Evolutionary conservation across 2,888 invertebrate genomes (phyloP).

Genomic region (Pachycephus smyrnensis): DNA sequence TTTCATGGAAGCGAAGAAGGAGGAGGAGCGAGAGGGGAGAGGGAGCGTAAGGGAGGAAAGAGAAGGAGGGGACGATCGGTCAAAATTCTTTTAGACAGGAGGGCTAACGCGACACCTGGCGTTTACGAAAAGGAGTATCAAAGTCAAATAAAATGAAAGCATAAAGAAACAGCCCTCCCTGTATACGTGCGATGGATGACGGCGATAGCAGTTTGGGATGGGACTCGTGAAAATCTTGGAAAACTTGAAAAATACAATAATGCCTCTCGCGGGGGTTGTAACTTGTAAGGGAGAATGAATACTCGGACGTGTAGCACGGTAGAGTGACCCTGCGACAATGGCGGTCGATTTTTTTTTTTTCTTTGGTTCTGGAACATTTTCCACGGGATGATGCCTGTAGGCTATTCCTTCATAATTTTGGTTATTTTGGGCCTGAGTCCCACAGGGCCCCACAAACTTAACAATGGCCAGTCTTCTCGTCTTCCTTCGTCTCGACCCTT

Average conservation of each 20-base stretch:
- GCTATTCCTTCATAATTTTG: slow-evolving; percentile 1
- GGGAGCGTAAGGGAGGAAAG: background rate
- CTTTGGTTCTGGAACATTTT: background rate
- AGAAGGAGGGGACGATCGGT: background rate
- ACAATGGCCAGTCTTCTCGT: background rate
- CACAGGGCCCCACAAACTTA: background rate
- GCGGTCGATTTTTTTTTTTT: background rate
- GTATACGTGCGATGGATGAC: background rate
- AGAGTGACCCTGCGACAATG: background rate
- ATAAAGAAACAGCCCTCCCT: background rate
- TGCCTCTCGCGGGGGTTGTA: background rate
- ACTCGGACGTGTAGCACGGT: background rate
- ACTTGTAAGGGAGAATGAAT: background rate
- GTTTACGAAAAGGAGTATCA: background rate
- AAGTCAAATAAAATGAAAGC: background rate
- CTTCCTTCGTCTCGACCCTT: background rate
- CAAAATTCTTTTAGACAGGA: background rate
- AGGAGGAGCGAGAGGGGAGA: too few species aligned
- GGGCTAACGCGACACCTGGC: background rate
- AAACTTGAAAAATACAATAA: slow-evolving; percentile 2
- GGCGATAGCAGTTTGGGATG: background rate
- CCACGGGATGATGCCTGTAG: background rate
- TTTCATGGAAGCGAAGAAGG: background rate
- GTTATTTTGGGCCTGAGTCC: slow-evolving; percentile 5
- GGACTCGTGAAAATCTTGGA: background rate